These are phyloP conservation scores for Chaenocephalus aceratus DNA, from an alignment of 2,113 vertebrate species.

Conservation along the genomic window DNA sequence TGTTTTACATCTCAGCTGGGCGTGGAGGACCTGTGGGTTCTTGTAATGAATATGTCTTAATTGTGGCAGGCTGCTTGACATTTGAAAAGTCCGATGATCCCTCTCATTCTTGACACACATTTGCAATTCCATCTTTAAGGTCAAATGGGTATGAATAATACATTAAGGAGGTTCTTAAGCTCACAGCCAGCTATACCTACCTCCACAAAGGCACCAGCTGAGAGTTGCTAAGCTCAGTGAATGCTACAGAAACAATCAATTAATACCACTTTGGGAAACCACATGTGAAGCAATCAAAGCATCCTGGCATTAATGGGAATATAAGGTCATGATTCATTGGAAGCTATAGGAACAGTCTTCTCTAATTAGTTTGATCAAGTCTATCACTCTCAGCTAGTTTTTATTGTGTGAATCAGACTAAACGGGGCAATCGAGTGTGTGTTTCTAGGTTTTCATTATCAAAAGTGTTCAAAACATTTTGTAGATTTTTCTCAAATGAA, in stretches of 20 bases:
- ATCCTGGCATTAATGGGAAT: slow-evolving; percentile 66
- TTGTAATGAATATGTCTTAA: slow-evolving; percentile 84
- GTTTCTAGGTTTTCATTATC: slow-evolving; percentile 4
- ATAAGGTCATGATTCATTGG: slow-evolving; percentile 59
- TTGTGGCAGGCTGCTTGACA: slow-evolving; percentile 81
- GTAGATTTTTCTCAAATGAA: slow-evolving; percentile 9
- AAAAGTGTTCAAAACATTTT: background rate
- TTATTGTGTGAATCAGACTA: background rate
- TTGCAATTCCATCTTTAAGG: slow-evolving; percentile 85
- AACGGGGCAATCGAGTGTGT: background rate
- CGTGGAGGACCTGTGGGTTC: slow-evolving; percentile 68
- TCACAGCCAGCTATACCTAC: slow-evolving; percentile 76
- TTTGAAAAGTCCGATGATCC: slow-evolving; percentile 82
- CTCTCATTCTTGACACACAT: slow-evolving; percentile 77
- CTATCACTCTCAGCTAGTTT: background rate
- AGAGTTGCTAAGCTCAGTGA: slow-evolving; percentile 68
- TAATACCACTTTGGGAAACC: slow-evolving; percentile 72
- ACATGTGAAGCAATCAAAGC: slow-evolving; percentile 46
- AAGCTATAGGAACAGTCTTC: slow-evolving; percentile 18
- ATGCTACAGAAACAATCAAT: slow-evolving; percentile 80
- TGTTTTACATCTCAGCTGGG: slow-evolving; percentile 79
- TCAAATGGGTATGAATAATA: slow-evolving; percentile 85
- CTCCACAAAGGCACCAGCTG: slow-evolving; percentile 78
- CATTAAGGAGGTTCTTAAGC: slow-evolving; percentile 79
- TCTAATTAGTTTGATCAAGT: background rate